These are phyloP conservation scores for Brachyhypopomus occidentalis DNA, from an alignment of 2,113 vertebrate species.

Conservation along the genomic window DNA sequence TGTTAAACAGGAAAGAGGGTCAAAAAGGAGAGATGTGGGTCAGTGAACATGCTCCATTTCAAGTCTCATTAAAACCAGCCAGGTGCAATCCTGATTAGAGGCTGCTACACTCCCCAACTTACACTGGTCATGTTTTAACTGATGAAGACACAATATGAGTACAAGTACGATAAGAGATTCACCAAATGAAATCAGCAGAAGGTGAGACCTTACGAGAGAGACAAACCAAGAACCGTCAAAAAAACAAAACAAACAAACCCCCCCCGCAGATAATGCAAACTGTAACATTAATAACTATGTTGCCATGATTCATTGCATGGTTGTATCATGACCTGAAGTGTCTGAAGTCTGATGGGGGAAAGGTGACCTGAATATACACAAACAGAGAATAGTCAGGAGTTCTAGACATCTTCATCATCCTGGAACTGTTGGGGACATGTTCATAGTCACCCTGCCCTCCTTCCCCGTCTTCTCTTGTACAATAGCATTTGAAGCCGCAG, in stretches of 20 bases:
- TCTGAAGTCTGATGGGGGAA: no score
- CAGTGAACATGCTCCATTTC: not conserved
- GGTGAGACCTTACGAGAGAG: no score
- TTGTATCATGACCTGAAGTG: not conserved
- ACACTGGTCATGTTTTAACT: not conserved
- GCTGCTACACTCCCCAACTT: not conserved
- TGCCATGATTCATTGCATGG: not conserved
- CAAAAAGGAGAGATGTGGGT: not conserved
- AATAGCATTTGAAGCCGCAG: not conserved
- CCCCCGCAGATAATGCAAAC: no score
- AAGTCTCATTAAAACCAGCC: not conserved
- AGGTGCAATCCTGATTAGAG: constrained; percentile 1
- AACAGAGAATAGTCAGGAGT: no score
- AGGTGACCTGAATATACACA: no score
- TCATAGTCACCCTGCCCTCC: not conserved
- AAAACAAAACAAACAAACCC: not conserved
- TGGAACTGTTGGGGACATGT: no score
- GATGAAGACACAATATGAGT: not conserved
- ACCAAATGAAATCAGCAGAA: constrained; percentile 1
- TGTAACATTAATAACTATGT: no score
- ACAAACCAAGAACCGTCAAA: not conserved
- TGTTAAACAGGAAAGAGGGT: not conserved
- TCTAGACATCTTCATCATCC: no score
- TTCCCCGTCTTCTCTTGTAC: not conserved
- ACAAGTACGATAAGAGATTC: not conserved